phyloP scores from a whole-genome alignment of 1,140 invertebrate species.

The Cyphomyrmex costatus region DNA sequence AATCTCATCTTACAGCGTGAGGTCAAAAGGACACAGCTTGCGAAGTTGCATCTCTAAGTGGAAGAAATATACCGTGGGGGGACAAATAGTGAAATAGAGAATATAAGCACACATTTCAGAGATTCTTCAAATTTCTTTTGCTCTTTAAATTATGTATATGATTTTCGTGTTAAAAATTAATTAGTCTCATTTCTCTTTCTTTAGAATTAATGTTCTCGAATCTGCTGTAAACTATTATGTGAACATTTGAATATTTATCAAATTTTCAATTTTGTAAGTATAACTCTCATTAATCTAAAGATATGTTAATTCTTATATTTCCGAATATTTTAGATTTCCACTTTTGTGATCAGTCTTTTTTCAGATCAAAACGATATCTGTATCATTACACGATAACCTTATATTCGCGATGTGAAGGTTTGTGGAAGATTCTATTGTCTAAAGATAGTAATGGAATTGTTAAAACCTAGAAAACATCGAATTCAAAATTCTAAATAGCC shows the following conservation, averaged over 20 bases:
- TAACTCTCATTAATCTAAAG: neutral
- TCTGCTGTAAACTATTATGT: neutral
- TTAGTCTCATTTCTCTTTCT: neutral
- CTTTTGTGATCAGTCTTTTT: no score
- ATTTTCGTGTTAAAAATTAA: neutral
- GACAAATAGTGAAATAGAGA: neutral
- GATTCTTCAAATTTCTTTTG: neutral
- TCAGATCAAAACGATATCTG: no score
- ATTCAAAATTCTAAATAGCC: neutral
- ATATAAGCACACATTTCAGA: neutral
- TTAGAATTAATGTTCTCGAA: neutral
- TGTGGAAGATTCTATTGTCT: no score
- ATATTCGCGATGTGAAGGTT: neutral
- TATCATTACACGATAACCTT: no score
- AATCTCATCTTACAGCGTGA: conserved; percentile 56
- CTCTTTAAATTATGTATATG: neutral
- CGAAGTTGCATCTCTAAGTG: conserved; percentile 1
- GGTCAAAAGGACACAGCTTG: conserved; percentile 72
- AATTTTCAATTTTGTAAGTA: neutral
- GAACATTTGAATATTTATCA: neutral
- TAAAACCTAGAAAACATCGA: no score
- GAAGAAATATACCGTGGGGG: neutral
- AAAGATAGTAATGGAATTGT: no score
- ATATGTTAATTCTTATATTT: neutral
- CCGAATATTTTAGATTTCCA: neutral